Base-by-base conservation (phyloP, 64 coral and sea anemone species). In the Montipora cactus region DNA sequence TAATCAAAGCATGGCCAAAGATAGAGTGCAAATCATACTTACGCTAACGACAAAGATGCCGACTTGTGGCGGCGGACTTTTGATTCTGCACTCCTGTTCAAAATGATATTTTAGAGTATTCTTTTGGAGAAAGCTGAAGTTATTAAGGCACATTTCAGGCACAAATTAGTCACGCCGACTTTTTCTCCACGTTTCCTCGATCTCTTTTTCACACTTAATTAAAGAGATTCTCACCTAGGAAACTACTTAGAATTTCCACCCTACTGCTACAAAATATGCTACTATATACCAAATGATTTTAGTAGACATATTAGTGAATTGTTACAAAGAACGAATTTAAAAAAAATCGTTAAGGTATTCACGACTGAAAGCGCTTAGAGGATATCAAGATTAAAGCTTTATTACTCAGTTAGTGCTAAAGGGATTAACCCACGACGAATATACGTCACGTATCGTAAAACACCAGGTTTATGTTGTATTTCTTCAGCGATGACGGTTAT, bases 71-170 rank as follows among this genome's bases (percentile, higher is more conserved):
- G 82, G 82, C 82, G 14, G 46, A 19, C 66, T 44, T 86, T 86
- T 86, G 82, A 86, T 62, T 86, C 82, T 51, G n/a, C 19, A 20
- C 46, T 18, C 7, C 71, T 23, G 82, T 86, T 68, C 82, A 86
- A 86, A 86, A 71, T 66, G 47, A 86, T 86, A 64, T 86, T 86
- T 71, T 71, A 47, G 64, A 7, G 45, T 78, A 78, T 78, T 78
- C 47, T 71, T 16, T 25, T 71, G 47, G 82, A 86, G 82, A 45
- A 37, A 71, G 82, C 47, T 72, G 49, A 73, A 44, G 82, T 66
- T 86, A 78, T 78, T 78, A 78, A 78, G 3, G 76, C 46, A 44
- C 82, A 71, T 86, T 86, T 86, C 82, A 67, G 82, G 82, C 19
- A 50, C 82, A 8, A 59, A 86, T 70, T 86, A 50, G 82, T 50